phyloP scores from a whole-genome alignment of 2,888 invertebrate genomes.

The Drosophila helvetica region DNA sequence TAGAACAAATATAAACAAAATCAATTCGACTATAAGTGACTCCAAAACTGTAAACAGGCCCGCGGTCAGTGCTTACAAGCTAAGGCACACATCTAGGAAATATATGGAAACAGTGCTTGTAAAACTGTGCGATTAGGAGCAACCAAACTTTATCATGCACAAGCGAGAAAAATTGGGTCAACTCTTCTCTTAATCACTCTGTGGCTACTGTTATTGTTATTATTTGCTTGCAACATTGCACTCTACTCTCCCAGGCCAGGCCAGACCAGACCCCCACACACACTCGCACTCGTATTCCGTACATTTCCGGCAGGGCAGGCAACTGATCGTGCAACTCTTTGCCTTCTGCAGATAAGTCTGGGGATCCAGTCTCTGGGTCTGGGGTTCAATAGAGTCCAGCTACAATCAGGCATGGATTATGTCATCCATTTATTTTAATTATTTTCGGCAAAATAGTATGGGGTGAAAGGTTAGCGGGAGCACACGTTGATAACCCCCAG shows the following conservation, averaged over 20 bases:
- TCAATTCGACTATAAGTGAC: neutral
- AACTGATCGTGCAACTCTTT: slow-evolving; percentile 46
- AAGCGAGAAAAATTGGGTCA: slow-evolving; percentile 60
- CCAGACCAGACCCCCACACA: neutral
- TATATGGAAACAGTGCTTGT: slow-evolving; percentile 1
- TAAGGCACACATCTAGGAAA: rapidly evolving
- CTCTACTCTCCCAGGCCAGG: slow-evolving; percentile 2
- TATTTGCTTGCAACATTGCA: slow-evolving; percentile 40
- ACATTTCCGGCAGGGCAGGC: slow-evolving; percentile 61
- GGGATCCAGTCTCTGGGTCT: slow-evolving; percentile 3
- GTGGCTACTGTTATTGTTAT: slow-evolving; percentile 26
- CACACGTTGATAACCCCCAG: slow-evolving; percentile 57
- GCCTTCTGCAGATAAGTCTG: slow-evolving; percentile 14
- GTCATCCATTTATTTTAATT: slow-evolving; percentile 45
- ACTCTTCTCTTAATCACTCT: slow-evolving; percentile 37
- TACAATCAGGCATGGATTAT: slow-evolving; percentile 47
- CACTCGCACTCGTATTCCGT: slow-evolving; percentile 6
- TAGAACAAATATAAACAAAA: neutral
- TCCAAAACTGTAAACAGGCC: slow-evolving; percentile 9
- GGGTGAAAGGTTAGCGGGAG: slow-evolving; percentile 53
- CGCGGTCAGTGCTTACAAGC: slow-evolving; percentile 8
- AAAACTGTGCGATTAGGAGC: slow-evolving; percentile 29
- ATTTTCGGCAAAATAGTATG: slow-evolving; percentile 12
- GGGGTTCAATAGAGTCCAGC: slow-evolving; percentile 47
- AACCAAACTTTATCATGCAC: slow-evolving; percentile 9